Evolutionary conservation across 2,888 invertebrate species (phyloP).

Genomic region (Noctua janthina): DNA sequence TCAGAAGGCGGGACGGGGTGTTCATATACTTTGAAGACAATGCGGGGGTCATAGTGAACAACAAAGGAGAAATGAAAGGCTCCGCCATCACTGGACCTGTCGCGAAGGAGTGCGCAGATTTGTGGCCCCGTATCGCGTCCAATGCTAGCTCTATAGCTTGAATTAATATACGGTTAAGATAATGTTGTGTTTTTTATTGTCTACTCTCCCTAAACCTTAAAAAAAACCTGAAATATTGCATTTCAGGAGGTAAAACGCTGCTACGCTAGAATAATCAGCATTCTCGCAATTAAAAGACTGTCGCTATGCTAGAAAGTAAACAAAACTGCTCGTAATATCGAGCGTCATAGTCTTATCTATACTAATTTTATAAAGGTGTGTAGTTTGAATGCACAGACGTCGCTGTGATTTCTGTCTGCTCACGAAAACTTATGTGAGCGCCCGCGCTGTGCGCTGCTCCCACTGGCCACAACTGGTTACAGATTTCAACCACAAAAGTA

Average conservation of each 20-base stretch:
- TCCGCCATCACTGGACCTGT: slow-evolving; percentile 99
- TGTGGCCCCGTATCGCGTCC: slow-evolving; percentile 99
- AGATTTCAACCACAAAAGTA: no score
- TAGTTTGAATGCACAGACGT: no score
- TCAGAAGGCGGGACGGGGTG: slow-evolving; percentile 99
- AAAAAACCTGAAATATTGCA: not conserved
- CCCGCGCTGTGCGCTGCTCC: no score
- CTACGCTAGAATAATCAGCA: not conserved
- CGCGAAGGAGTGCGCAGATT: slow-evolving; percentile 99
- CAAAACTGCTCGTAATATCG: not conserved
- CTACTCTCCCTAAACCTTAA: not conserved
- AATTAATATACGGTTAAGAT: slow-evolving; percentile 75
- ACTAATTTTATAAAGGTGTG: no score
- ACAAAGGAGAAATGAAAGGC: slow-evolving; percentile 99
- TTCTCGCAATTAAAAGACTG: not conserved
- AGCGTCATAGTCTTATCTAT: not conserved
- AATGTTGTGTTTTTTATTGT: slow-evolving; percentile 47
- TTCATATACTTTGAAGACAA: slow-evolving; percentile 99
- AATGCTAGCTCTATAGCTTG: slow-evolving; percentile 99
- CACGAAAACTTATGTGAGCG: no score
- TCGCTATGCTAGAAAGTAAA: not conserved
- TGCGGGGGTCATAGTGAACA: slow-evolving; percentile 99
- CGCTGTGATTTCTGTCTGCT: no score
- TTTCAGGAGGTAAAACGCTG: not conserved
- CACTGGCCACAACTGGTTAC: no score